Evolutionary conservation across 2,888 invertebrate genomes (phyloP).

Genomic region (Lucinisca nassula): DNA sequence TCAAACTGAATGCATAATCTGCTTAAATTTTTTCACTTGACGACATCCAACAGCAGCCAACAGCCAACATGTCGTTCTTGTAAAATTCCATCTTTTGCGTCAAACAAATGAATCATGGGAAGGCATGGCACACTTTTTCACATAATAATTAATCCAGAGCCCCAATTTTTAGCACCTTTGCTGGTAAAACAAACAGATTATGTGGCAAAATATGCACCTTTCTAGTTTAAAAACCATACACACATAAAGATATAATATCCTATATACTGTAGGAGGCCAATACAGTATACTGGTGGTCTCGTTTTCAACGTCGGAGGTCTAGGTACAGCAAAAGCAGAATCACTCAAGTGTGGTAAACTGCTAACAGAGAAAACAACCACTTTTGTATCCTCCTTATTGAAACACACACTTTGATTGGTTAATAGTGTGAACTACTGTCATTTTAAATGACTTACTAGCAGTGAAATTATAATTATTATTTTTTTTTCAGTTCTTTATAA

Average conservation of each 20-base stretch:
- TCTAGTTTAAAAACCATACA: background rate
- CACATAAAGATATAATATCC: conserved; percentile 4
- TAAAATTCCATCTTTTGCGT: background rate
- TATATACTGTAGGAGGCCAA: background rate
- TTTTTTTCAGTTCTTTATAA: too few species aligned
- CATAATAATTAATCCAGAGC: background rate
- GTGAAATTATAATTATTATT: background rate
- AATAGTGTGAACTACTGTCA: background rate
- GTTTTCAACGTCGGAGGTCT: conserved; percentile 66
- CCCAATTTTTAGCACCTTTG: background rate
- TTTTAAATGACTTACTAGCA: background rate
- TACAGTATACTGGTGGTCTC: conserved; percentile 3
- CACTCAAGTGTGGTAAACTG: conserved; percentile 64
- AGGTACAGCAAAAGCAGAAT: conserved; percentile 44
- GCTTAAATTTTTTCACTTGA: background rate
- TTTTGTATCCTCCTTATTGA: conserved; percentile 3
- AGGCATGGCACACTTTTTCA: background rate
- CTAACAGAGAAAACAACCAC: conserved; percentile 59
- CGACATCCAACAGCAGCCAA: background rate
- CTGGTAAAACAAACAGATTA: background rate
- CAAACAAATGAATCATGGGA: background rate
- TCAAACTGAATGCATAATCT: background rate
- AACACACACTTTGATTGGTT: conserved; percentile 2
- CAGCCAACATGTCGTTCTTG: background rate
- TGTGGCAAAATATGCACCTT: background rate